These are phyloP conservation scores for Ectropis crepuscularia DNA, from an alignment of 2,888 invertebrate genomes.

Conservation along the genomic window DNA sequence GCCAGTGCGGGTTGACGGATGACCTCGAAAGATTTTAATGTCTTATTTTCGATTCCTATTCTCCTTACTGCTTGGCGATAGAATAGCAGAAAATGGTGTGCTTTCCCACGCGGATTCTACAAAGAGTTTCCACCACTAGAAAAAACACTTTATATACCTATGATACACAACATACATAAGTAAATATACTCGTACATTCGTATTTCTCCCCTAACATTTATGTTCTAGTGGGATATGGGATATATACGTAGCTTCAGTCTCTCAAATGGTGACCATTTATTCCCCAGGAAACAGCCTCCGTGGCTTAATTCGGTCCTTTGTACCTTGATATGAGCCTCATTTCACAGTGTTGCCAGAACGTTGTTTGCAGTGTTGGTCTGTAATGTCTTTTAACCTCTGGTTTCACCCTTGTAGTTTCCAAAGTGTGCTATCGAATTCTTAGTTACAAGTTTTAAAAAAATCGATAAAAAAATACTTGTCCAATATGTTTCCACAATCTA, in stretches of 20 bases:
- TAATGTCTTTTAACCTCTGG: no score
- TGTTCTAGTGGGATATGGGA: neutral
- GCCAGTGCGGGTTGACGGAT: no score
- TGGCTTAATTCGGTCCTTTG: conserved; percentile 17
- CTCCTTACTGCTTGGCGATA: no score
- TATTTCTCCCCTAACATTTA: conserved; percentile 3
- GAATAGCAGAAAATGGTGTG: neutral
- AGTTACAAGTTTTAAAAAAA: no score
- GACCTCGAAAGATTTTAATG: no score
- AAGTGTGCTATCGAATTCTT: no score
- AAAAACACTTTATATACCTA: neutral
- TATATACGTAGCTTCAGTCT: neutral
- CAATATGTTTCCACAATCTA: no score
- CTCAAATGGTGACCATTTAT: conserved; percentile 22
- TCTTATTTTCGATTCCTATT: no score
- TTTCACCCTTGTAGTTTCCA: no score
- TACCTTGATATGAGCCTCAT: conserved; percentile 7
- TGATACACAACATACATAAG: neutral
- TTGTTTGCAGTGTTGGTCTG: no score
- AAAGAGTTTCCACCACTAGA: neutral
- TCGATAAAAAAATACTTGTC: no score
- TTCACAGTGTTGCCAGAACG: conserved; percentile 4
- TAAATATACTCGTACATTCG: neutral
- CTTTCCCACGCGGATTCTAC: neutral
- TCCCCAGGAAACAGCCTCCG: conserved; percentile 11